Evolutionary conservation across 1,140 invertebrate species (phyloP).

Genomic region (Apolygus lucorum): DNA sequence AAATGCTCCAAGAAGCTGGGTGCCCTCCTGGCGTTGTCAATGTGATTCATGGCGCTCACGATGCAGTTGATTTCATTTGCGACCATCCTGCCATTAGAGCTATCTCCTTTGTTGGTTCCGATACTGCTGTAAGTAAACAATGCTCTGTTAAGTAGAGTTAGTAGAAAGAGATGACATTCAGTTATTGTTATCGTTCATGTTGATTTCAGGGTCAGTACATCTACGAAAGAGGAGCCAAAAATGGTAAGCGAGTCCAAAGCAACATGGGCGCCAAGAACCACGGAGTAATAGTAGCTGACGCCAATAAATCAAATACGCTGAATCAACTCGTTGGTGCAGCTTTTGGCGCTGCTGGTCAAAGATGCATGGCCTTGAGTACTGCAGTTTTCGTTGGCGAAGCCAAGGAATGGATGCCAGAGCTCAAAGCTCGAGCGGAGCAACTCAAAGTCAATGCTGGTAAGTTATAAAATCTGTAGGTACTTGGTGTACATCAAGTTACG

Average conservation of each 20-base stretch:
- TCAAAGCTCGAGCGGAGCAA: conserved; percentile 76
- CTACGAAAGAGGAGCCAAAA: conserved; percentile 78
- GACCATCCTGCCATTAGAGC: conserved; percentile 93
- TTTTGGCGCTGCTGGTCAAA: conserved; percentile 88
- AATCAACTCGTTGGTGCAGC: conserved; percentile 92
- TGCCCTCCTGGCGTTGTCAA: conserved; percentile 90
- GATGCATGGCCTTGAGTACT: conserved; percentile 98
- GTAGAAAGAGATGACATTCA: neutral
- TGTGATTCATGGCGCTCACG: conserved; percentile 90
- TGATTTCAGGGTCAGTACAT: conserved; percentile 80
- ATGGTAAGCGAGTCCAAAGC: conserved; percentile 93
- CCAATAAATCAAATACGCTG: conserved; percentile 92
- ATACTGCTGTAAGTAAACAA: conserved; percentile 61
- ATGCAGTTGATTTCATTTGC: conserved; percentile 94
- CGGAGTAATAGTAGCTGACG: conserved; percentile 92
- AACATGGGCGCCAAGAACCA: conserved; percentile 99
- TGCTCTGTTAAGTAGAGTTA: conserved; percentile 7
- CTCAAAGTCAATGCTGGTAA: conserved; percentile 84
- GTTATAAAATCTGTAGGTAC: conserved; percentile 18
- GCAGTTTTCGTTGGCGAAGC: conserved; percentile 94
- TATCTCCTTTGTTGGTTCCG: conserved; percentile 97
- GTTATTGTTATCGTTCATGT: neutral
- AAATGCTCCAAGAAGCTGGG: conserved; percentile 81
- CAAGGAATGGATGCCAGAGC: conserved; percentile 87
- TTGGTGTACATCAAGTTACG: too few relatives aligned